Evolutionary conservation across 2,888 invertebrate species (phyloP).

Genomic region (Teinopalpus imperialis): DNA sequence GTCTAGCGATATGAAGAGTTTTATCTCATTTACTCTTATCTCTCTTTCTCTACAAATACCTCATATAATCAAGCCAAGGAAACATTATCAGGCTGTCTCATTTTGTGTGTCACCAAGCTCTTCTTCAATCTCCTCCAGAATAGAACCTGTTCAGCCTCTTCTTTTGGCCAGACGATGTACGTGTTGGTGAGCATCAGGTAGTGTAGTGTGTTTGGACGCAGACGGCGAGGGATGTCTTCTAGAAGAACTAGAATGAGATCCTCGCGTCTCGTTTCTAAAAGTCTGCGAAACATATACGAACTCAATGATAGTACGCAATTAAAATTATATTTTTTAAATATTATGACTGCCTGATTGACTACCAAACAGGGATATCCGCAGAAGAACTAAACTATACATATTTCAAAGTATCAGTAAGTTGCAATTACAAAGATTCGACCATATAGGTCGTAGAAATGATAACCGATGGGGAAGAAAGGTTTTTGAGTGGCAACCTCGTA

Average conservation of each 20-base stretch:
- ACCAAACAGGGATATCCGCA: no score
- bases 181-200: constrained; percentile 86
- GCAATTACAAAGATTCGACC: no score
- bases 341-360: no score
- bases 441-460: no score
- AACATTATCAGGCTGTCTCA: constrained; percentile 46
- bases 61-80: constrained; percentile 48
- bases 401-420: no score
- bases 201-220: constrained; percentile 83
- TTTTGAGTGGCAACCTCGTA: no score
- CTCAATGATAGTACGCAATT: no score
- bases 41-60: not conserved
- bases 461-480: no score
- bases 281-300: constrained; percentile 50
- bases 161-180: constrained; percentile 85
- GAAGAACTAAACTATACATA: no score
- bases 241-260: constrained; percentile 84
- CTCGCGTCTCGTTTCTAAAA: constrained; percentile 83
- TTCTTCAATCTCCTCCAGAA: constrained; percentile 75
- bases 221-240: constrained; percentile 83
- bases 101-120: constrained; percentile 51
- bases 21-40: no score
- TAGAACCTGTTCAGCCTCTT: constrained; percentile 43
- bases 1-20: no score
- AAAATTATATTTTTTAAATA: no score